Evolutionary conservation across 2,888 invertebrate species (phyloP).

Genomic region (Odontothrips loti): DNA sequence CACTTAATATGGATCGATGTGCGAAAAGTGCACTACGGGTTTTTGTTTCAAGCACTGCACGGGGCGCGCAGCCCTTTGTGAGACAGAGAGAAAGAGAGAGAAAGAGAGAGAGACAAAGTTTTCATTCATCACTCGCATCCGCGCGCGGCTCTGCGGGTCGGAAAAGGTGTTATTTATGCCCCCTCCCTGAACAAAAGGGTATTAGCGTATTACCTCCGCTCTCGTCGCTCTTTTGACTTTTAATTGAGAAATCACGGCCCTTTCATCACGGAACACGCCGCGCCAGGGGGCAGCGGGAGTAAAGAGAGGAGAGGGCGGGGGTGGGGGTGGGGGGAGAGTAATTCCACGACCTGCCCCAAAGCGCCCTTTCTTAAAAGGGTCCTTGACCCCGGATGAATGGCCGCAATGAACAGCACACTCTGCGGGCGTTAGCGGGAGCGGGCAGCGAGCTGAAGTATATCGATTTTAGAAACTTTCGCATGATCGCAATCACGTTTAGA

Average conservation of each 20-base stretch:
- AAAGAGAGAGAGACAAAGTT: neutral
- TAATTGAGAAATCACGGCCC: neutral
- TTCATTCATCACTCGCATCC: too few relatives aligned
- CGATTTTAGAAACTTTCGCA: too few relatives aligned
- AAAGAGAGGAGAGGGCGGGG: neutral
- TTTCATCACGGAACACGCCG: neutral
- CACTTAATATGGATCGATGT: neutral
- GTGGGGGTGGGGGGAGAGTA: neutral
- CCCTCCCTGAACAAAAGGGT: neutral
- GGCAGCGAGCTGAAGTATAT: too few relatives aligned
- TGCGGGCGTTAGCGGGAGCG: too few relatives aligned
- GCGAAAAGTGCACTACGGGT: neutral
- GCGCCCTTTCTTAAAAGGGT: neutral
- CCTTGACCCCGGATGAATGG: too few relatives aligned
- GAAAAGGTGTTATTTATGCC: too few relatives aligned
- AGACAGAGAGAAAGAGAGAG: neutral
- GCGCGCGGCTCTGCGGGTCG: too few relatives aligned
- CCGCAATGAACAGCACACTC: too few relatives aligned
- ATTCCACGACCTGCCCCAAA: neutral
- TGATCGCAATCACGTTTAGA: too few relatives aligned
- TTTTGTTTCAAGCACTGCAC: neutral
- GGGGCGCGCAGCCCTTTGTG: too few relatives aligned
- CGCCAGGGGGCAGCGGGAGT: neutral
- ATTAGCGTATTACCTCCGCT: neutral
- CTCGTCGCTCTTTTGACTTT: neutral